Evolutionary conservation across 2,888 invertebrate species (phyloP), one percentile per base, ranked within the genome.

Genomic region (Nudaria mundana): DNA sequence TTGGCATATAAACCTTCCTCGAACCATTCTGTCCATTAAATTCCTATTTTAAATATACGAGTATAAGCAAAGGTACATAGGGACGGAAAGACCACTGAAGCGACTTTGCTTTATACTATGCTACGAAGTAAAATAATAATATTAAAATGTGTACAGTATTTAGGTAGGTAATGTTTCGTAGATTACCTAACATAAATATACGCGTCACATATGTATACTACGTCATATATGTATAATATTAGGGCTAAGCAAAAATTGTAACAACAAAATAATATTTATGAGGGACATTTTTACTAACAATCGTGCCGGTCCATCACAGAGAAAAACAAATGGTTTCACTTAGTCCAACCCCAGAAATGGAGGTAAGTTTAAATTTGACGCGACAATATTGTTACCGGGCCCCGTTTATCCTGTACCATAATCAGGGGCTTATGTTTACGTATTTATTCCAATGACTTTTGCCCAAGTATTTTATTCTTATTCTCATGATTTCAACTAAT

Each of bases 311-410:
- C 60, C 49, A 54, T 68, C 69, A 64, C 41, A 40, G 32, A 36
- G 23, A 46, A 47, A 50, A 50, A 66, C 50, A 64, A 66, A 68
- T 66, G 57, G 48, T 52, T 63, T 63, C 65, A 66, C 63, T 66
- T 55, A 60, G 50, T 49, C 33, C 50, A 52, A 58, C 61, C 52
- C 53, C 52, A 52, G 47, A 55, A 56, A 59, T 52, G 45, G 41
- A 35, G 44, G 44, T 25, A 59, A 58, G 37, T 64, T 66, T 64
- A 58, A 65, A 63, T 57, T 63, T 52, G 48, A 56, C 58, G 46
- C 59, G 50, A 45, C 52, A 57, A 50, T 44, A 38, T 51, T 48
- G 43, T 40, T 45, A 43, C 37, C 24, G 38, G 31, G 26, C 13
- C 26, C 14, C 13, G 8, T 28, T 26, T 8, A 13, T 26, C 12